A percentile compares a stretch with the other conserved stretches of the same genome.
Evolutionary conservation across 37 sponge, comb jelly and placozoan species (phyloP).

Genomic region (Chondrosia reniformis): DNA sequence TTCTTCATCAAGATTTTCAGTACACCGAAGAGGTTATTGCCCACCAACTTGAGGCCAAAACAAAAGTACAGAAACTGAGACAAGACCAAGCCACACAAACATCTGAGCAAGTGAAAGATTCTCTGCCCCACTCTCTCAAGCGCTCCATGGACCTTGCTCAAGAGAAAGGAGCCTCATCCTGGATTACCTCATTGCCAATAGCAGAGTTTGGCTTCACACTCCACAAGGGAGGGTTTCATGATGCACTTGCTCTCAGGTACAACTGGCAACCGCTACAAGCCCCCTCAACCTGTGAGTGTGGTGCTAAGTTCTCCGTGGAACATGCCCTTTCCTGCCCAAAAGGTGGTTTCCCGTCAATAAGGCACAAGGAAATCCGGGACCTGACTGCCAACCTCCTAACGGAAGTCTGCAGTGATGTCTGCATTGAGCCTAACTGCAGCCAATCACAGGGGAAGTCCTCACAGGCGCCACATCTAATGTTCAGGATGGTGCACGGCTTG

Average conservation of each 20-base stretch:
- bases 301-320: constrained; percentile 22
- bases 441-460: constrained; percentile 4
- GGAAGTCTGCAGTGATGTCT: constrained; percentile 7
- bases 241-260: neutral
- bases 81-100: constrained; percentile 25
- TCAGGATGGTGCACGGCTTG: constrained; percentile 22
- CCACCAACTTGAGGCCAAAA: constrained; percentile 14
- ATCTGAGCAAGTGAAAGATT: neutral
- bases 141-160: constrained; percentile 8
- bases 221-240: constrained; percentile 23
- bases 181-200: constrained; percentile 13
- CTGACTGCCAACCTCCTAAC: constrained; percentile 16
- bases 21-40: constrained; percentile 18
- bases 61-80: constrained; percentile 13
- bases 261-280: constrained; percentile 10
- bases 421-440: constrained; percentile 18
- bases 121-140: neutral
- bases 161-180: constrained; percentile 21
- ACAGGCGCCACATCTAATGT: constrained; percentile 16
- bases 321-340: constrained; percentile 24
- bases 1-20: constrained; percentile 22
- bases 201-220: constrained; percentile 13
- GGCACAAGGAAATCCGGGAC: constrained; percentile 3
- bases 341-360: constrained; percentile 14
- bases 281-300: constrained; percentile 16